A percentile compares a stretch with the other conserved stretches of the same genome.
Conservation (phyloP, 2,797 vertebrate species). For the Thaleichthys pacificus region DNA sequence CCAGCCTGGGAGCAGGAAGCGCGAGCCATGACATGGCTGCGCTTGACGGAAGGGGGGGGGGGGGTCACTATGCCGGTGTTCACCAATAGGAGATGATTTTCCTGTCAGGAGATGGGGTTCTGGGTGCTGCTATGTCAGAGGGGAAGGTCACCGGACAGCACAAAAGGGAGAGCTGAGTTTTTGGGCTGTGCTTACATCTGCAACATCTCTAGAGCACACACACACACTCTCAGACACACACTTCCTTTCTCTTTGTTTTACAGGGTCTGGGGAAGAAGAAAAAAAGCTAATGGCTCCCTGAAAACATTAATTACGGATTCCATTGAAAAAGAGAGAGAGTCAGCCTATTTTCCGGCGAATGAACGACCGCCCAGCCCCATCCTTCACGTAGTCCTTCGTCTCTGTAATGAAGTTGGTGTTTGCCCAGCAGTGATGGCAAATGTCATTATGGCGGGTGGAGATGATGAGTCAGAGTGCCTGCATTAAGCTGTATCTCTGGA, state of each 20-base stretch:
- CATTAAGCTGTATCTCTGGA: conserved; percentile 61
- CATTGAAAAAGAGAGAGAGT: conserved; percentile 41
- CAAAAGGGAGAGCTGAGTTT: neutral
- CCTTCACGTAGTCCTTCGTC: conserved; percentile 56
- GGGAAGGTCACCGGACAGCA: conserved; percentile 22
- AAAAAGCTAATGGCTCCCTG: conserved; percentile 43
- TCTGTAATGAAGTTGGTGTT: conserved; percentile 58
- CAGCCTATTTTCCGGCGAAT: conserved; percentile 32
- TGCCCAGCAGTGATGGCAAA: conserved; percentile 58
- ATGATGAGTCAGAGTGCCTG: conserved; percentile 59
- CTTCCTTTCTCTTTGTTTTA: neutral
- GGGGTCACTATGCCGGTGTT: conserved; percentile 24
- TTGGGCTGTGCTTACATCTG: neutral
- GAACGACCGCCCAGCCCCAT: conserved; percentile 52
- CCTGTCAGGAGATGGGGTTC: conserved; percentile 15
- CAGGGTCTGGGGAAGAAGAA: neutral
- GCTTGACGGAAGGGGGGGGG: neutral
- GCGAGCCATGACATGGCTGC: conserved; percentile 17
- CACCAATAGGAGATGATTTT: conserved; percentile 19
- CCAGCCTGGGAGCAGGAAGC: conserved; percentile 5
- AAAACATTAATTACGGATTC: conserved; percentile 56
- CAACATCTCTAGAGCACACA: neutral
- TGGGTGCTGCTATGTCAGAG: conserved; percentile 1
- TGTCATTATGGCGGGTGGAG: conserved; percentile 65
- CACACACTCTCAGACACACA: neutral